phyloP scores from a whole-genome alignment of 2,797 vertebrate genomes.

The Pseudochirops corinnae region DNA sequence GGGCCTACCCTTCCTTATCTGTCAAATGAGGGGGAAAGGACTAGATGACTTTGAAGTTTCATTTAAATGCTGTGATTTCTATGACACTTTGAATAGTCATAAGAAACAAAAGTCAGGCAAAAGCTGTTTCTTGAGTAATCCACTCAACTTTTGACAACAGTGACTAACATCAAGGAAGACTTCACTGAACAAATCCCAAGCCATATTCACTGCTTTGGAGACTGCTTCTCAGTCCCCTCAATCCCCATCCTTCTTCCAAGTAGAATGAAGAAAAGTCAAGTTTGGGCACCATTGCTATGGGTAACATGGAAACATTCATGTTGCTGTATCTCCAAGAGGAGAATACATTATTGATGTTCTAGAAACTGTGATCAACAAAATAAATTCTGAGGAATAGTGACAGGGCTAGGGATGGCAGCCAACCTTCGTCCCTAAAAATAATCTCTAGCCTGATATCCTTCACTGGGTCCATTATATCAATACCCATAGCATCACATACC shows the following conservation, averaged over 20 bases:
- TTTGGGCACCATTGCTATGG: not conserved
- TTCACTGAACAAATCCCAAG: not conserved
- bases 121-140: not conserved
- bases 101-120: not conserved
- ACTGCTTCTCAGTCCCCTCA: not conserved
- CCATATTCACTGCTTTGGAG: not conserved
- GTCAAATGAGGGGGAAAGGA: not conserved
- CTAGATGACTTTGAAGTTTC: not conserved
- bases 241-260: not conserved
- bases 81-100: not conserved
- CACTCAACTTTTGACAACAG: not conserved
- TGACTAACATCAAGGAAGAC: not conserved
- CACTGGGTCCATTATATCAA: not conserved
- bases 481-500: not conserved
- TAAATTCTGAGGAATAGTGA: not conserved
- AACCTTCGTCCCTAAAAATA: not conserved
- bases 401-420: not conserved
- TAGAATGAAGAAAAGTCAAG: not conserved
- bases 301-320: not conserved
- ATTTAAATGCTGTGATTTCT: not conserved
- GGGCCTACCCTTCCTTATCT: not conserved
- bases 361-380: not conserved
- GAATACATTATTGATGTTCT: not conserved
- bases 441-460: not conserved
- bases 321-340: not conserved